Evolutionary conservation across 1,140 invertebrate species (phyloP), one percentile per base, ranked within the genome.

Genomic region (Leptinotarsa defecta): DNA sequence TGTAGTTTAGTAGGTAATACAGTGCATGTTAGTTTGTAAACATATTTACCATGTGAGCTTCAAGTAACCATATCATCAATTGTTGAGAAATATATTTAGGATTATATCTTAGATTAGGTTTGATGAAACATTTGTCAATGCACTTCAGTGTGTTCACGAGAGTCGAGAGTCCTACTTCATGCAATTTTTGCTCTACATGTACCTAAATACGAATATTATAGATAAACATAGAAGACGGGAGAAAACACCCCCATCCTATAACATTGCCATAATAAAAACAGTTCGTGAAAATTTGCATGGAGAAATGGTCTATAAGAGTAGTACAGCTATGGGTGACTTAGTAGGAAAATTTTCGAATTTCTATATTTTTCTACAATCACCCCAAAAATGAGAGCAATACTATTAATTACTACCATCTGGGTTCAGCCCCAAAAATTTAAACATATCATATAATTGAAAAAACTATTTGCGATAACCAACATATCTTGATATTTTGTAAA

Each of bases 111-210:
- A 68, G 65, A 68, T 75, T 68, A 75, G 27, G 48, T 68, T 62
- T 74, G 61, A 72, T 64, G 57, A n/a, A 73, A 76, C 72, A 76
- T 76, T 78, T 65, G 77, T 78, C 77, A 78, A 78, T 76, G 77
- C 77, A 78, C 77, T 70, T 57, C 43, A 71, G 76, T 69, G 77
- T 76, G 74, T 76, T 76, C 64, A 34, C 70, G 74, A 76, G 24
- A 68, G 48, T 64, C 22, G n/a, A 63, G 11, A 72, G 22, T 62
- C 70, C 62, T 73, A 65, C 71, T 73, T 65, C 71, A 73, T 76
- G 73, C 70, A 78, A 77, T 72, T 79, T 77, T 75, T 81, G 81
- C 82, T 79, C 79, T 82, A 81, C 78, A 77, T 65, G 82, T 83
- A 82, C 81, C 82, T 82, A 81, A 77, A 76, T 68, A 72, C 61